Evolutionary conservation across 2,888 invertebrate genomes (phyloP).

Genomic region (Invenusta paracnida): DNA sequence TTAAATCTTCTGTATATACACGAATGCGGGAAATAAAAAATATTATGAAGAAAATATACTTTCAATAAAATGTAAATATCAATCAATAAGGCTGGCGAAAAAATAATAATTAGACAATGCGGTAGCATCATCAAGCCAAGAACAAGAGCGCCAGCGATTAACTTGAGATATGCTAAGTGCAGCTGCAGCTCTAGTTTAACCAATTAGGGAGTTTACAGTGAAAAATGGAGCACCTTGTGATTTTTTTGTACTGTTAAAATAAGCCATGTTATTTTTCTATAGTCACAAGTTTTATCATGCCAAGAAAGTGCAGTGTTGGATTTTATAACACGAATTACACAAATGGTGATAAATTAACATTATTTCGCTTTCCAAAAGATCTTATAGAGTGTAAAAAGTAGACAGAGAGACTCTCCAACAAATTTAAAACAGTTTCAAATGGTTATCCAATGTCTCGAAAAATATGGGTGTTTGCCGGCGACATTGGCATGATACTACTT

Average conservation of each 20-base stretch:
- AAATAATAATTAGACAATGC: too few relatives aligned
- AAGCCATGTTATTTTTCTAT: not conserved
- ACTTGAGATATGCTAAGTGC: too few relatives aligned
- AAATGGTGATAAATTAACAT: not conserved
- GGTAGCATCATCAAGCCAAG: too few relatives aligned
- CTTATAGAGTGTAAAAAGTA: not conserved
- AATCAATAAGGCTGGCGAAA: too few relatives aligned
- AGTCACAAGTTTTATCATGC: not conserved
- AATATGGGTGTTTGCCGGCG: not conserved
- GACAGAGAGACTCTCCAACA: not conserved
- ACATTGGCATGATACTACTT: not conserved
- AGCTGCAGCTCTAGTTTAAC: too few relatives aligned
- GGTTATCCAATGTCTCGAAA: not conserved
- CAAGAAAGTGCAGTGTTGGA: not conserved
- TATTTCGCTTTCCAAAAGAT: not conserved
- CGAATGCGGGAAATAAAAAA: too few relatives aligned
- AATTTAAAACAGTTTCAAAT: not conserved
- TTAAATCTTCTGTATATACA: too few relatives aligned
- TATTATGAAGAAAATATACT: too few relatives aligned
- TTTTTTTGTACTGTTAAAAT: not conserved
- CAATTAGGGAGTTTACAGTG: not conserved
- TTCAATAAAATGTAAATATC: too few relatives aligned
- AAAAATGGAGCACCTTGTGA: not conserved
- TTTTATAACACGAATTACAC: not conserved
- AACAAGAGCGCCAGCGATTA: too few relatives aligned